Evolutionary conservation across 23 tunicate species (phyloP).

Genomic region (Trididemnum clinides): DNA sequence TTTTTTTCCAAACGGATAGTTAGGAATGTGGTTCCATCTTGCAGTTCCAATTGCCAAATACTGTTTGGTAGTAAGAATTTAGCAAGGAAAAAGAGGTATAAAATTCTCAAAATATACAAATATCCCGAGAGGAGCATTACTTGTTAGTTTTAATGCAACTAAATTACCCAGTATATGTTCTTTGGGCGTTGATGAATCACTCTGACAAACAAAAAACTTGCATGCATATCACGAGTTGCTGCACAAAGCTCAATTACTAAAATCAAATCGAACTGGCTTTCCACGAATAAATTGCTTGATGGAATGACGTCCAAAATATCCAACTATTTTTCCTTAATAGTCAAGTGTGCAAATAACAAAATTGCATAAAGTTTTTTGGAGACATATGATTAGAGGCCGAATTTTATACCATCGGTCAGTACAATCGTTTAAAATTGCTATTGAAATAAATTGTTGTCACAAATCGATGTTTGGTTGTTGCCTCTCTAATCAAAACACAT

Average conservation of each 20-base stretch:
- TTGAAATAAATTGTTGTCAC: too few species aligned
- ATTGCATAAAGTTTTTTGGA: background rate
- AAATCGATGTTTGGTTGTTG: too few species aligned
- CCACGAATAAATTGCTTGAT: background rate
- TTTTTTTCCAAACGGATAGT: background rate
- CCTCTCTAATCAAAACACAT: too few species aligned
- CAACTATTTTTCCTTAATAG: background rate
- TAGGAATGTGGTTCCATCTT: background rate
- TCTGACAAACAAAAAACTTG: slow-evolving; percentile 5
- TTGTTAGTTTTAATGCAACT: background rate
- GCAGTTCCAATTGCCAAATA: background rate
- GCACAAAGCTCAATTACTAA: background rate
- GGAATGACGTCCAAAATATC: background rate
- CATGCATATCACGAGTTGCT: background rate
- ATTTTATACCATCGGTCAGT: background rate
- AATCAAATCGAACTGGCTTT: slow-evolving; percentile 6
- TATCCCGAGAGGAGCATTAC: background rate
- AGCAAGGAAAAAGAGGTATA: background rate
- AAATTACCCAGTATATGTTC: background rate
- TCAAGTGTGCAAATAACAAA: background rate
- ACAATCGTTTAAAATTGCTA: too few species aligned
- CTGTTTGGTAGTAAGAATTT: background rate
- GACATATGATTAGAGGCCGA: background rate
- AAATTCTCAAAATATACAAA: background rate
- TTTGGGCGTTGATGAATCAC: background rate